These are phyloP conservation scores for Diachrysia chrysitis DNA, from an alignment of 2,888 invertebrate species.

Conservation along the genomic window DNA sequence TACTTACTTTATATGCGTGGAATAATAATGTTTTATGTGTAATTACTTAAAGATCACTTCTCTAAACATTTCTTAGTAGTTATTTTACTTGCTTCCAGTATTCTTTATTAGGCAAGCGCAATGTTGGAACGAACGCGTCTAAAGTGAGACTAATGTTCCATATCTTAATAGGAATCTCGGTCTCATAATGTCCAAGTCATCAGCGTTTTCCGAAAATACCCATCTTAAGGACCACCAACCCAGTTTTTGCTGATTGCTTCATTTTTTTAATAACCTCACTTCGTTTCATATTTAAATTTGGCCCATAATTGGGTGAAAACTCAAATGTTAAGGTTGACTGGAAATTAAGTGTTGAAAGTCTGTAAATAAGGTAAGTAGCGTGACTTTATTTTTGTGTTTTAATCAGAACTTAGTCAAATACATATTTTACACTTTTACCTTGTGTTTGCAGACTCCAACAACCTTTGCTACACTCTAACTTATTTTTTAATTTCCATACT, in stretches of 20 bases:
- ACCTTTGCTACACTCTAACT: too few species aligned
- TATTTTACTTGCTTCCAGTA: slow-evolving; percentile 17
- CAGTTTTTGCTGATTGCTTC: slow-evolving; percentile 77
- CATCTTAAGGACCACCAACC: slow-evolving; percentile 70
- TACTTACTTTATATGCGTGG: too few species aligned
- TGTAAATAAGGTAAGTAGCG: neutral
- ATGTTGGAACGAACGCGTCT: slow-evolving; percentile 63
- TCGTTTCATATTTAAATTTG: slow-evolving; percentile 69
- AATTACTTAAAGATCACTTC: too few species aligned
- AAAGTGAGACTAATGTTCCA: slow-evolving; percentile 82
- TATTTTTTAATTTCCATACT: too few species aligned
- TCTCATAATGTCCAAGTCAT: slow-evolving; percentile 86
- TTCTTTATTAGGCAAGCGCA: slow-evolving; percentile 52
- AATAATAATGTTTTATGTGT: neutral
- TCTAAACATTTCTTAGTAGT: neutral
- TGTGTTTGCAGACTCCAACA: too few species aligned
- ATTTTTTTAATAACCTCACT: slow-evolving; percentile 79
- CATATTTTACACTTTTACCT: too few species aligned
- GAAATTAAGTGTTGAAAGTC: slow-evolving; percentile 18
- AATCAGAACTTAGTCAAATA: too few species aligned
- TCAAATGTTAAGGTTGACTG: slow-evolving; percentile 26
- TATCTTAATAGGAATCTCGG: slow-evolving; percentile 88
- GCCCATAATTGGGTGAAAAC: slow-evolving; percentile 63
- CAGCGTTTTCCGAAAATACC: slow-evolving; percentile 84
- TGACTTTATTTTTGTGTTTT: neutral